Conservation (phyloP, 2,888 invertebrate species). For the Pardosa pseudoannulata region DNA sequence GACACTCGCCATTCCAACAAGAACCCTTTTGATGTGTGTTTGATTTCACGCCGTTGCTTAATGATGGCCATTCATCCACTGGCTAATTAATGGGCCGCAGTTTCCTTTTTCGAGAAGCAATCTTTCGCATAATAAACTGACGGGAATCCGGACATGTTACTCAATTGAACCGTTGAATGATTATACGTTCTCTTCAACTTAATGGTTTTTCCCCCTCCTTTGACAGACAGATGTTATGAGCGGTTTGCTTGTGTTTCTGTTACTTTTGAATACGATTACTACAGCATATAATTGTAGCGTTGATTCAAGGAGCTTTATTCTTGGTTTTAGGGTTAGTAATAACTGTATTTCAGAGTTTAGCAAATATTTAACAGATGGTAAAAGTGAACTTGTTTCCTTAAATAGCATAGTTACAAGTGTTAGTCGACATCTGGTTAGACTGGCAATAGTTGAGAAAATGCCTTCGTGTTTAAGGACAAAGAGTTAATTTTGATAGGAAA, state of each 20-base stretch:
- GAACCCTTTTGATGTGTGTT: constrained; percentile 4
- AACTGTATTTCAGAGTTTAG: neutral
- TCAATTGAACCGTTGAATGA: neutral
- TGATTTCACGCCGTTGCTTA: constrained; percentile 2
- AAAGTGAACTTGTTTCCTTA: neutral
- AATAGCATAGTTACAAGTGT: neutral
- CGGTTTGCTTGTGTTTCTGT: neutral
- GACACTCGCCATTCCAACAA: neutral
- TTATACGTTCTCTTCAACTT: neutral
- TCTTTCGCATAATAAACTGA: neutral
- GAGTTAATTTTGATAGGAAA: too few relatives aligned
- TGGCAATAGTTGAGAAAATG: too few relatives aligned
- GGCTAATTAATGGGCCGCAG: neutral
- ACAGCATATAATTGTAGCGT: neutral
- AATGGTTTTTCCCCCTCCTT: neutral
- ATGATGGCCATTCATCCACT: neutral
- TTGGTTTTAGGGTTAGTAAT: neutral
- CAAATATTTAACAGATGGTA: neutral
- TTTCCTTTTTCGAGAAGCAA: constrained; percentile 1
- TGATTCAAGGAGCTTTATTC: neutral
- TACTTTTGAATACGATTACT: neutral
- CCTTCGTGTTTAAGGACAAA: too few relatives aligned
- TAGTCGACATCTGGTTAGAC: neutral
- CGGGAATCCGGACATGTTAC: neutral
- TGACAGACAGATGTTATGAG: neutral